Conservation (phyloP, 2,888 invertebrate genomes). For the Tortricodes alternella region DNA sequence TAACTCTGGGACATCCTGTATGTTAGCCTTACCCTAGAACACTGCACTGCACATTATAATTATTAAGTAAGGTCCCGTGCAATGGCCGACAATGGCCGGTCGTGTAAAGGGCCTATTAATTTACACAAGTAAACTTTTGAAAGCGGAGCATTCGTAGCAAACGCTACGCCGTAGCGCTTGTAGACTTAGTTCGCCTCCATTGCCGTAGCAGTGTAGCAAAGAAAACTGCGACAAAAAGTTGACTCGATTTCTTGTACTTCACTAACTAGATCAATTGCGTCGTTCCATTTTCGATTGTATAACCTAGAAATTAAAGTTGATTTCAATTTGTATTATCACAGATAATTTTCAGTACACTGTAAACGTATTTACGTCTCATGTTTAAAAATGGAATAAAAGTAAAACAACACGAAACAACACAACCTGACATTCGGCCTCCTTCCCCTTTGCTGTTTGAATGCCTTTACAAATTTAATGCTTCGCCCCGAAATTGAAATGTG, state of each 20-base stretch:
- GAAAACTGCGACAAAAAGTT: neutral
- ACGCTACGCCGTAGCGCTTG: slow-evolving; percentile 7
- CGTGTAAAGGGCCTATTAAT: too few species aligned
- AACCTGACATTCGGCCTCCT: neutral
- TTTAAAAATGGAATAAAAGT: neutral
- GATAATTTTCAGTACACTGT: neutral
- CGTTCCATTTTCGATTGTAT: neutral
- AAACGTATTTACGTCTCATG: neutral
- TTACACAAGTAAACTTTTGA: neutral
- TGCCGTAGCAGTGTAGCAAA: neutral
- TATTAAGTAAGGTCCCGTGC: too few species aligned
- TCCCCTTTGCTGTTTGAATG: neutral
- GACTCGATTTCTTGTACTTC: neutral
- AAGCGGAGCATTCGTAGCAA: slow-evolving; percentile 3
- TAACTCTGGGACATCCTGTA: too few species aligned
- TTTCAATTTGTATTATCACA: neutral
- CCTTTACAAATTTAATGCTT: neutral
- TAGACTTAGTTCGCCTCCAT: neutral
- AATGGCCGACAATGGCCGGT: too few species aligned
- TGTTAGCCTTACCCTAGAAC: too few species aligned
- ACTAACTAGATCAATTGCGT: neutral
- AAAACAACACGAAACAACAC: neutral
- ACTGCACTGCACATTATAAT: too few species aligned
- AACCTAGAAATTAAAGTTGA: neutral
- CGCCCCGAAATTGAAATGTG: neutral